These are phyloP conservation scores for Bujurquina vittata DNA, from an alignment of 2,113 vertebrate species.

Conservation along the genomic window DNA sequence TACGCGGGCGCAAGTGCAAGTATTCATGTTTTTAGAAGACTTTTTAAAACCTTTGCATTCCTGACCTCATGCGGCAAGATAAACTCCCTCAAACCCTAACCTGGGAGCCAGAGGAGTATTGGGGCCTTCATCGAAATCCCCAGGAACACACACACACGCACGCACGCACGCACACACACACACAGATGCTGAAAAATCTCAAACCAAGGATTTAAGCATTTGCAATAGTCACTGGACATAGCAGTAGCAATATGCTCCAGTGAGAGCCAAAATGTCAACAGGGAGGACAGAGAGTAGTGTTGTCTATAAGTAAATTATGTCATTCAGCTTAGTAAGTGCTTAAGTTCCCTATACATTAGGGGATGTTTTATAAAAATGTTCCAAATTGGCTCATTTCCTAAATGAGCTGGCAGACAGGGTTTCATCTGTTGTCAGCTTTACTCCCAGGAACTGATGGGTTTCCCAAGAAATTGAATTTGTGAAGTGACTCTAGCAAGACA, in stretches of 20 bases:
- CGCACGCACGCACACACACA: conserved; percentile 35
- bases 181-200: conserved; percentile 27
- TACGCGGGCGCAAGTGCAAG: conserved; percentile 45
- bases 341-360: conserved; percentile 34
- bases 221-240: not conserved
- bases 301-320: conserved; percentile 48
- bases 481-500: conserved; percentile 8
- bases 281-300: conserved; percentile 25
- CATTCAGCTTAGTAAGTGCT: conserved; percentile 44
- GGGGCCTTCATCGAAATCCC: conserved; percentile 36
- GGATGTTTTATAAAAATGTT: conserved; percentile 41
- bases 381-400: conserved; percentile 59
- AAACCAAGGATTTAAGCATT: conserved; percentile 28
- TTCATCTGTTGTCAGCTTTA: conserved; percentile 34
- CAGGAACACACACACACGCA: conserved; percentile 21
- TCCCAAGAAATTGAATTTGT: conserved; percentile 59
- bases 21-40: conserved; percentile 64
- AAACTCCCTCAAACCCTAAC: conserved; percentile 54
- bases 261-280: conserved; percentile 20
- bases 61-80: conserved; percentile 59
- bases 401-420: conserved; percentile 46
- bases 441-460: conserved; percentile 25
- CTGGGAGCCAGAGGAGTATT: conserved; percentile 44
- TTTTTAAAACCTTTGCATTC: conserved; percentile 70
- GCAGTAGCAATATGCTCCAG: not conserved